Base-by-base conservation (phyloP, 1,140 invertebrate genomes). In the Pantala flavescens region DNA sequence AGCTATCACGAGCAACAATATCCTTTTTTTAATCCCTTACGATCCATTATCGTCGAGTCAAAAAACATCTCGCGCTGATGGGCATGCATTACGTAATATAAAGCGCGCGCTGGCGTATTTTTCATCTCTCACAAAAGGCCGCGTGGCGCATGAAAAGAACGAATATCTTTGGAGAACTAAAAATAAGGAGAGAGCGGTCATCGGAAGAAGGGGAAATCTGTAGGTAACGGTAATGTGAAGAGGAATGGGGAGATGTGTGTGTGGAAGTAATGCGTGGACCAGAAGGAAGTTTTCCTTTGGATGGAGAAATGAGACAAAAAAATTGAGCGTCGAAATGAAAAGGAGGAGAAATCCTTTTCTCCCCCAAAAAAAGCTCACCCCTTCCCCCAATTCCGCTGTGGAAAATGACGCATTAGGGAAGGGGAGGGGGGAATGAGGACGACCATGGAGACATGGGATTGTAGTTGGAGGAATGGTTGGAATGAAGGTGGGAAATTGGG, bases 321-420 rank as follows among this genome's bases (percentile, higher is more conserved):
- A 63, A 63, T 63, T 63, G 49, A 63, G 49, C 14, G 49, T 21
- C 49, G 49, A 63, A 63, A 63, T 63, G 49, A 63, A 63, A 63
- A 63, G 49, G 12, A 63, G 49, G n/a, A 63, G n/a, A 63, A 63
- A 63, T 16, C 49, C 49, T 21, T 63, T 21, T 21, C 49, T 63
- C 49, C 49, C 49, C n/a, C 49, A 16, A 16, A 19, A 49, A 63
- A 63, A 16, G 16, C 49, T 63, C 49, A 16, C 49, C 49, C 49
- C 49, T 21, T 21, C 49, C 49, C 49, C 49, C 14, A 63, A 63
- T 63, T 63, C 49, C 49, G 3, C 49, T 3, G 49, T 7, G 49
- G 49, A 63, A 63, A 63, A 63, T 63, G 49, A 63, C 49, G 49
- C 49, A 63, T 63, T 63, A 63, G 49, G 49, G 12, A 14, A 63